Conservation (phyloP, 1,140 invertebrate species). For the Drosophila dunni region DNA sequence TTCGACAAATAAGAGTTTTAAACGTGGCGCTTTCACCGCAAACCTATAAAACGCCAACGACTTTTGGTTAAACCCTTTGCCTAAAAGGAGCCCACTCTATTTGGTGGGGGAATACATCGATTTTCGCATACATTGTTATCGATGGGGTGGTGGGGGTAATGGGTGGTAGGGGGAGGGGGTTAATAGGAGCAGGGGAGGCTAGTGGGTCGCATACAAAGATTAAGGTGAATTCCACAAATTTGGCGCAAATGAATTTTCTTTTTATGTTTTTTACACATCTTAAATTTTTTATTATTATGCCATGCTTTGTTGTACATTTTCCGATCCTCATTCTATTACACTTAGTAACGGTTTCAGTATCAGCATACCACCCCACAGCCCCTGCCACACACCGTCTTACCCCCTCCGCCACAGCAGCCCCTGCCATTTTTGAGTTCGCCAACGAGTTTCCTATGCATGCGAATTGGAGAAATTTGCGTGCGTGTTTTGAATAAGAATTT, state of each 20-base stretch:
- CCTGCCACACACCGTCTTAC: neutral
- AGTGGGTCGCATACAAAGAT: slow-evolving; percentile 54
- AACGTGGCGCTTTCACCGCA: slow-evolving; percentile 64
- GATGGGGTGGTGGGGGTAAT: neutral
- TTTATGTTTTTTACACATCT: slow-evolving; percentile 84
- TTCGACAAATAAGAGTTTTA: slow-evolving; percentile 47
- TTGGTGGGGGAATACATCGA: slow-evolving; percentile 56
- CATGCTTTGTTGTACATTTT: slow-evolving; percentile 80
- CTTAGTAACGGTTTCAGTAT: slow-evolving; percentile 57
- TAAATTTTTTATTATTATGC: slow-evolving; percentile 84
- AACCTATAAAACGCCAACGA: slow-evolving; percentile 62
- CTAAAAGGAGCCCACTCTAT: slow-evolving; percentile 54
- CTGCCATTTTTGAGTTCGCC: slow-evolving; percentile 18
- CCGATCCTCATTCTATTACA: slow-evolving; percentile 82
- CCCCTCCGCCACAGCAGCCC: neutral
- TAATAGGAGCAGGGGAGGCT: neutral
- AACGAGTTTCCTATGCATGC: slow-evolving; percentile 58
- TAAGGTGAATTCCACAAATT: slow-evolving; percentile 83
- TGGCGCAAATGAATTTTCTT: slow-evolving; percentile 83
- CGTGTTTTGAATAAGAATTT: slow-evolving; percentile 83
- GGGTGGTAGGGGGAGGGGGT: neutral
- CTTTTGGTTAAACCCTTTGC: slow-evolving; percentile 60
- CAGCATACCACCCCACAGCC: neutral
- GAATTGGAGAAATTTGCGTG: slow-evolving; percentile 83
- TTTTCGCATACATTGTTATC: slow-evolving; percentile 75